Percentiles rank a stretch among this genome's conserved stretches.
Conservation (phyloP, 2,888 invertebrate species). For the Eumacrocentrus americanus region DNA sequence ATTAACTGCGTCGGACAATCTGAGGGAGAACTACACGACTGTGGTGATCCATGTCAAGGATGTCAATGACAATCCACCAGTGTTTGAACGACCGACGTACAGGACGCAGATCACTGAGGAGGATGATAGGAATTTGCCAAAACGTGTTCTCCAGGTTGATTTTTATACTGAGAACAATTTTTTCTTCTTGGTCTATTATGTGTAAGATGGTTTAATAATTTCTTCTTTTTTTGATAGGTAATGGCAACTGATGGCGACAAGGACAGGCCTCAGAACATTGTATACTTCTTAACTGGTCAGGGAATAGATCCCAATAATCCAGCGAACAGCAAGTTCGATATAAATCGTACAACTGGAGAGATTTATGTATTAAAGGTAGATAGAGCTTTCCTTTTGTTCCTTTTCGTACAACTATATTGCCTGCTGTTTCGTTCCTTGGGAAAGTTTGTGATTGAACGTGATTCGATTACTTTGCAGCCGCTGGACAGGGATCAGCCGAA, state of each 20-base stretch:
- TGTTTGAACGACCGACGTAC: constrained; percentile 93
- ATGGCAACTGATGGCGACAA: constrained; percentile 96
- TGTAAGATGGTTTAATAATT: background rate
- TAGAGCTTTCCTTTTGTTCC: constrained; percentile 33
- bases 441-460: background rate
- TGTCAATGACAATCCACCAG: constrained; percentile 97
- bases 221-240: constrained; percentile 70
- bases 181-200: too few relatives aligned
- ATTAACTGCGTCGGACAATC: constrained; percentile 93
- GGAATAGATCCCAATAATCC: constrained; percentile 95
- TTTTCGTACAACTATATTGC: constrained; percentile 1
- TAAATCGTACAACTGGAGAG: constrained; percentile 93
- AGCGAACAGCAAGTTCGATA: constrained; percentile 94
- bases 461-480: constrained; percentile 63
- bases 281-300: constrained; percentile 93
- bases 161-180: too few relatives aligned
- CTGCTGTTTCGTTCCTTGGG: too few relatives aligned
- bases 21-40: constrained; percentile 96
- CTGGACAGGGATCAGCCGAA: constrained; percentile 96
- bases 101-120: constrained; percentile 95
- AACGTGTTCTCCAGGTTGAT: constrained; percentile 88
- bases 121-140: constrained; percentile 92
- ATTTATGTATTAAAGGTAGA: constrained; percentile 93
- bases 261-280: constrained; percentile 92
- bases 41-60: constrained; percentile 97